Evolutionary conservation across 2,888 invertebrate species (phyloP).

Genomic region (Nineta flava): DNA sequence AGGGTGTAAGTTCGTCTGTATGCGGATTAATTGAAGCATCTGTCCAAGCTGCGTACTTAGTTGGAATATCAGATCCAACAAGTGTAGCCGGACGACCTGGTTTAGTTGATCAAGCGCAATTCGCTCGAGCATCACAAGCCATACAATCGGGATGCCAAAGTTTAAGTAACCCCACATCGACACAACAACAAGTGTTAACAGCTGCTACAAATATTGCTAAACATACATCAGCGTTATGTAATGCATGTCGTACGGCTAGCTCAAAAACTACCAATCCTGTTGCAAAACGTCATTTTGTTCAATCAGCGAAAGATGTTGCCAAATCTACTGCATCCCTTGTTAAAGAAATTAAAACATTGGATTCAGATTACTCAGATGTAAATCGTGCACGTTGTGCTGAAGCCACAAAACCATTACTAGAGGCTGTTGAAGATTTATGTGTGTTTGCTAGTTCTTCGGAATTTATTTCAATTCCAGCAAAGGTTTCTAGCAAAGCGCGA

Average conservation of each 20-base stretch:
- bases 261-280: slow-evolving; percentile 79
- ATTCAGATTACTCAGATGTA: slow-evolving; percentile 65
- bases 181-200: slow-evolving; percentile 71
- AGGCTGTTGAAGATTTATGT: slow-evolving; percentile 83
- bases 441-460: slow-evolving; percentile 89
- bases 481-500: slow-evolving; percentile 71
- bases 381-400: slow-evolving; percentile 56
- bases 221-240: slow-evolving; percentile 90
- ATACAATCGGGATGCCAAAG: slow-evolving; percentile 80
- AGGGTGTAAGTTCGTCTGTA: slow-evolving; percentile 71
- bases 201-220: slow-evolving; percentile 91
- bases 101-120: slow-evolving; percentile 74
- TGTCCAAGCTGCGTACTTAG: slow-evolving; percentile 87
- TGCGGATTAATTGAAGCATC: slow-evolving; percentile 86
- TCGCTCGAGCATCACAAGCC: slow-evolving; percentile 75
- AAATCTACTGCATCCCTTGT: slow-evolving; percentile 89
- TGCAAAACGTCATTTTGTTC: slow-evolving; percentile 92
- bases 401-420: slow-evolving; percentile 71
- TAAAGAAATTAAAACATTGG: slow-evolving; percentile 82
- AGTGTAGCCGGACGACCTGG: slow-evolving; percentile 80
- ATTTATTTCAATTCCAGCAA: slow-evolving; percentile 83
- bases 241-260: slow-evolving; percentile 86
- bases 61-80: slow-evolving; percentile 83
- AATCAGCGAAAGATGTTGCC: slow-evolving; percentile 94
- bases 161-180: slow-evolving; percentile 51